A percentile compares a stretch with the other conserved stretches of the same genome.
Conservation (phyloP, 2,888 invertebrate species). For the Elegia similella region DNA sequence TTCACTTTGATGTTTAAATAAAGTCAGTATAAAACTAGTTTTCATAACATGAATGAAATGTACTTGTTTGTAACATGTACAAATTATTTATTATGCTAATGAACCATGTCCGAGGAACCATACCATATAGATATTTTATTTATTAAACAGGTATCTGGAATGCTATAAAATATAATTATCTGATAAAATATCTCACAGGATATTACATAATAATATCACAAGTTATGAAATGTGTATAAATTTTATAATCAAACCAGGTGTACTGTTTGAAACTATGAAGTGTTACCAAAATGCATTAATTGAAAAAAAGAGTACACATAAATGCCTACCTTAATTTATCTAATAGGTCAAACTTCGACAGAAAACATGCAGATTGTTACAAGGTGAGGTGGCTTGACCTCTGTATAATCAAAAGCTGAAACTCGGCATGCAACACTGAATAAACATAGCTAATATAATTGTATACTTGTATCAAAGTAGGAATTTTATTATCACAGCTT, state of each 20-base stretch:
- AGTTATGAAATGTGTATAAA: background rate
- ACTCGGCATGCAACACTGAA: conserved; percentile 16
- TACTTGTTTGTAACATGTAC: too few species aligned
- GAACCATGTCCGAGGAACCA: too few species aligned
- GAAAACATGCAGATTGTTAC: conserved; percentile 29
- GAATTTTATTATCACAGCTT: conserved; percentile 33
- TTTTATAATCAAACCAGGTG: conserved; percentile 1
- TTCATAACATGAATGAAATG: too few species aligned
- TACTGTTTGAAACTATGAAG: background rate
- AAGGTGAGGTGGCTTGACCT: conserved; percentile 51
- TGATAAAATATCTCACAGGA: background rate
- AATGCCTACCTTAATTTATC: conserved; percentile 16
- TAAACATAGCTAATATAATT: conserved; percentile 11
- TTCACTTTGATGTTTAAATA: too few species aligned
- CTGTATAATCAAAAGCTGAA: conserved; percentile 40
- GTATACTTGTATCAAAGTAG: conserved; percentile 2
- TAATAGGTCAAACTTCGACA: conserved; percentile 19
- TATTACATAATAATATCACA: background rate
- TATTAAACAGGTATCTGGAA: background rate
- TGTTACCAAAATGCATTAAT: conserved; percentile 5
- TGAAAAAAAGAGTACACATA: conserved; percentile 6
- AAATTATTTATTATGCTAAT: too few species aligned
- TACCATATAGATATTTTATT: background rate
- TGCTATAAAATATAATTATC: background rate
- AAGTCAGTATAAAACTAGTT: too few species aligned